Base-by-base conservation (phyloP, 2,113 vertebrate genomes). In the Uropsilus gracilis region DNA sequence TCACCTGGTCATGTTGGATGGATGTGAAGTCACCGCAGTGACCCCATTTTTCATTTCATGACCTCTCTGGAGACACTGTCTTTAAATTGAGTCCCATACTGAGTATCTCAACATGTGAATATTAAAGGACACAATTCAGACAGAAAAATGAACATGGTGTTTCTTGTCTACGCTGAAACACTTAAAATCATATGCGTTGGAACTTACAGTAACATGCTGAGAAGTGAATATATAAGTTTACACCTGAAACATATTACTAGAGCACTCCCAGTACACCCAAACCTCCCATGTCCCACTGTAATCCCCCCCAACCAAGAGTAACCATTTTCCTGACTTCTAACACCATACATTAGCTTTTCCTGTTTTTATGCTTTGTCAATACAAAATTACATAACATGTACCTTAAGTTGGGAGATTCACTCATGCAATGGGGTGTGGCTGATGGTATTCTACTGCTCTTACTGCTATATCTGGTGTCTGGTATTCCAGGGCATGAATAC, bases 351-450 rank as follows among this genome's bases (percentile, higher is more conserved):
- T 57, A 72, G 22, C 26, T 78, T 88, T 76, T 17, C 75, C 75
- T 69, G 22, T n/a, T 71, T 61, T 90, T 92, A 30, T 83, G 55
- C 37, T 86, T 90, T 48, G 34, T 44, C 20, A 76, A 26, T 17
- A 26, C 8, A 53, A 26, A 89, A 32, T 46, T 20, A 30, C 7
- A 11, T 13, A 66, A 7, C 28, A 50, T 34, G 12, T 26, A 39
- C 18, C 34, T 73, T 37, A 7, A 24, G 13, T 34, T 44, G 76
- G 53, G 64, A 46, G 44, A 64, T 5, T 59, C 37, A 39, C 12
- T 14, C 7, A 0, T 26, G 3, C 28, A 26, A 0, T 37, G 13
- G 42, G 8, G 39, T 26, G 0, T 17, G 1, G 11, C 4, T n/a
- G 18, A 5, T 71, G 4, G 6, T 87, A 26, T 17, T 28, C 64